These are phyloP conservation scores for Hypselothyrea guttata DNA, from an alignment of 2,888 invertebrate genomes.

Conservation along the genomic window DNA sequence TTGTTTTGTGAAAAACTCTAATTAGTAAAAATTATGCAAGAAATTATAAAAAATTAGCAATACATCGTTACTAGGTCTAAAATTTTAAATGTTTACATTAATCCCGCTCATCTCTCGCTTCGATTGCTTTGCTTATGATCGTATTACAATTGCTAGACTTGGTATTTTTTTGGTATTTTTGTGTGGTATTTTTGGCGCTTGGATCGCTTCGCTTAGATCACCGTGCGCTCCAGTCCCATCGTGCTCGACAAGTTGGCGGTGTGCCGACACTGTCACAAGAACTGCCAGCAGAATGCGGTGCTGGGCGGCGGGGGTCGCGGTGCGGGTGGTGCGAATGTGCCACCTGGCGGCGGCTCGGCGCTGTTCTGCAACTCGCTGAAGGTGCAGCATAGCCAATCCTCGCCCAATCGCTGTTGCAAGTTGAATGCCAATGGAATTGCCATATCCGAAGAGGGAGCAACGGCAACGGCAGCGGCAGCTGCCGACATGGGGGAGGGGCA, in stretches of 20 bases:
- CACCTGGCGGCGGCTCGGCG: conserved; percentile 37
- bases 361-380: conserved; percentile 81
- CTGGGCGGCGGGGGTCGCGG: conserved; percentile 18
- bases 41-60: too few species aligned
- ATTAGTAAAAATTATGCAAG: too few species aligned
- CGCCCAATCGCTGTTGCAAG: conserved; percentile 82
- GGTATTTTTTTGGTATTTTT: conserved; percentile 11
- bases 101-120: background rate
- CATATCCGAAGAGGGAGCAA: background rate
- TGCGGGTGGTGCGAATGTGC: conserved; percentile 3
- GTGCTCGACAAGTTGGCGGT: conserved; percentile 88
- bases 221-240: conserved; percentile 89
- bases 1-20: too few species aligned
- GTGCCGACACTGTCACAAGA: conserved; percentile 90
- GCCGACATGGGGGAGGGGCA: too few species aligned
- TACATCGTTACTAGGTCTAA: too few species aligned
- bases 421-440: conserved; percentile 61
- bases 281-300: conserved; percentile 83
- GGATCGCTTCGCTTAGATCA: conserved; percentile 84
- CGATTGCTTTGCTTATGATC: background rate
- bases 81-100: too few species aligned
- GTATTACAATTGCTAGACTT: conserved; percentile 32
- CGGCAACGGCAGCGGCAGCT: conserved; percentile 8
- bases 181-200: conserved; percentile 3
- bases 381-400: conserved; percentile 82